Evolutionary conservation across 2,888 invertebrate genomes (phyloP).

Genomic region (Smittia aterrima): DNA sequence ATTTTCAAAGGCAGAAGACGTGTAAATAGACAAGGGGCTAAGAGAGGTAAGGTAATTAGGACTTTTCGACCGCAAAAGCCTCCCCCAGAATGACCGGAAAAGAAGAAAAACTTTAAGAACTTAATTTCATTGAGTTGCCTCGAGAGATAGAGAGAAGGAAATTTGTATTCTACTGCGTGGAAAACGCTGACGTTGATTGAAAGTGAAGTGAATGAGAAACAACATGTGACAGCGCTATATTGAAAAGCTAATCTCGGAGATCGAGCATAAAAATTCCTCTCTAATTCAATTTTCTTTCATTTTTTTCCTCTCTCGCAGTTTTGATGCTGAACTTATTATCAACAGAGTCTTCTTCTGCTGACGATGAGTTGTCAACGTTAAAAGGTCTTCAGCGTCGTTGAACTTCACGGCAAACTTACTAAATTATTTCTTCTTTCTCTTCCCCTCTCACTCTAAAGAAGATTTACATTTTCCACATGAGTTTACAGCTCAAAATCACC

Average conservation of each 20-base stretch:
- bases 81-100: background rate
- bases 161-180: background rate
- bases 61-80: background rate
- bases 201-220: background rate
- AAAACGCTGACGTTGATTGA: background rate
- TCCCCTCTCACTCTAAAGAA: conserved; percentile 27
- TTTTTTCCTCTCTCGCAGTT: background rate
- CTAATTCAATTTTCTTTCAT: background rate
- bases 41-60: background rate
- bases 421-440: background rate
- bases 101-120: background rate
- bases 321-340: background rate
- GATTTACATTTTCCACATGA: conserved; percentile 41
- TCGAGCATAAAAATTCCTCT: background rate
- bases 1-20: background rate
- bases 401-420: background rate
- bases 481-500: background rate
- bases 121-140: background rate
- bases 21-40: background rate
- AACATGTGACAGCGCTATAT: background rate
- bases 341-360: background rate
- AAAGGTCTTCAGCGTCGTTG: conserved; percentile 12
- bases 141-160: background rate
- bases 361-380: conserved; percentile 1
- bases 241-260: background rate